Evolutionary conservation across 2,113 vertebrate genomes (phyloP).

Genomic region (Nyctibius bracteatus): DNA sequence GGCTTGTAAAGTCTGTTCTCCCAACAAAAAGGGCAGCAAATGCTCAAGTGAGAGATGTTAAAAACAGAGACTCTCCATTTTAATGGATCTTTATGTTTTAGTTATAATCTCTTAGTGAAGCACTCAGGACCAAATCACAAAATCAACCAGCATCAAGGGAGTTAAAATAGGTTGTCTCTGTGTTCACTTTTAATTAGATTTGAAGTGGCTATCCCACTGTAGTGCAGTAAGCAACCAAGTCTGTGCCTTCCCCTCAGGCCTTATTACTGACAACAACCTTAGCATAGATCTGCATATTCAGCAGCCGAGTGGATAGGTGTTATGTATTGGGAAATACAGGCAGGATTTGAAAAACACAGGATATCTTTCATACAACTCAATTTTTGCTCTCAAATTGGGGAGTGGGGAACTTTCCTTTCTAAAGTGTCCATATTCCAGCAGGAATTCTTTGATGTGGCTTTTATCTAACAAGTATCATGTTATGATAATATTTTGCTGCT

Average conservation of each 20-base stretch:
- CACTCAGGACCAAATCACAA: neutral
- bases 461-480: neutral
- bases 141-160: neutral
- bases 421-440: neutral
- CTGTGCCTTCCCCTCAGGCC: neutral
- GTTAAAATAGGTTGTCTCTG: neutral
- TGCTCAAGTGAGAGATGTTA: neutral
- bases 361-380: neutral
- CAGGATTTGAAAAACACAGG: neutral
- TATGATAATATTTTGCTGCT: neutral
- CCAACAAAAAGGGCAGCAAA: neutral
- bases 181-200: constrained; percentile 52
- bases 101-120: neutral
- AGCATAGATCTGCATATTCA: constrained; percentile 3
- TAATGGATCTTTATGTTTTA: neutral
- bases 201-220: constrained; percentile 20
- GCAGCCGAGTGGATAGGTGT: neutral
- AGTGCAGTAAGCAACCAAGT: neutral
- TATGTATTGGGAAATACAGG: neutral
- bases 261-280: neutral
- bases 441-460: neutral
- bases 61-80: neutral
- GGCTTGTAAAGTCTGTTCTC: constrained; percentile 6
- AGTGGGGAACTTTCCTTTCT: neutral
- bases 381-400: neutral